These are phyloP conservation scores for Syngnathus floridae DNA, from an alignment of 2,113 vertebrate genomes.

Conservation along the genomic window DNA sequence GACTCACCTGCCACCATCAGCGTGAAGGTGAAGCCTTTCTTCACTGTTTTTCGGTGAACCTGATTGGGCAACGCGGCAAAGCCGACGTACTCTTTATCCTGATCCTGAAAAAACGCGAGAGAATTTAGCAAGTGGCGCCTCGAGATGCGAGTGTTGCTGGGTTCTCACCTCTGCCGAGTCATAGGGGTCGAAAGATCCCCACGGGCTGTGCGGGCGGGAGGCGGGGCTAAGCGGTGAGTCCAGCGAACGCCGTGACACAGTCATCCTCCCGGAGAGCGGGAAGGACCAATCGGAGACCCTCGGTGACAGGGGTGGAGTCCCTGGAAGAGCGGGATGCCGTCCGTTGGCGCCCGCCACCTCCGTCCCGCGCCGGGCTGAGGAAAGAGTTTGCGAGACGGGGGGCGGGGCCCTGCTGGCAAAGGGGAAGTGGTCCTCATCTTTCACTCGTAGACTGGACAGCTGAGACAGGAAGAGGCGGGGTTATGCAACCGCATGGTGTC, in stretches of 20 bases:
- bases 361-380: not conserved
- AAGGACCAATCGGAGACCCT: constrained; percentile 9
- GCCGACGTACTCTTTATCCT: constrained; percentile 79
- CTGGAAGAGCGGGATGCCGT: no score
- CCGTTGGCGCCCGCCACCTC: not conserved
- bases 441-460: constrained; percentile 52
- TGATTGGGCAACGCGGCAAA: constrained; percentile 86
- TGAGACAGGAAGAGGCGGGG: constrained; percentile 16
- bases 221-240: constrained; percentile 45
- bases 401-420: constrained; percentile 54
- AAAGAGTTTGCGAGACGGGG: constrained; percentile 4
- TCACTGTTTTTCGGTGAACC: constrained; percentile 90
- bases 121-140: no score
- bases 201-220: constrained; percentile 53
- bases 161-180: constrained; percentile 56
- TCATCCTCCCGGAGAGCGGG: constrained; percentile 27
- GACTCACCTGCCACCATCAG: constrained; percentile 92
- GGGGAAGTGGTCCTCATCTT: constrained; percentile 50
- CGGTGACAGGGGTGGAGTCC: constrained; percentile 10
- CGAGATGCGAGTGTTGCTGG: not conserved
- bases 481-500: not conserved
- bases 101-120: constrained; percentile 58
- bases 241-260: constrained; percentile 47
- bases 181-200: constrained; percentile 57
- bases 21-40: constrained; percentile 94